phyloP scores from a whole-genome alignment of 1,140 invertebrate genomes.

The Diachasmimorpha longicaudata region DNA sequence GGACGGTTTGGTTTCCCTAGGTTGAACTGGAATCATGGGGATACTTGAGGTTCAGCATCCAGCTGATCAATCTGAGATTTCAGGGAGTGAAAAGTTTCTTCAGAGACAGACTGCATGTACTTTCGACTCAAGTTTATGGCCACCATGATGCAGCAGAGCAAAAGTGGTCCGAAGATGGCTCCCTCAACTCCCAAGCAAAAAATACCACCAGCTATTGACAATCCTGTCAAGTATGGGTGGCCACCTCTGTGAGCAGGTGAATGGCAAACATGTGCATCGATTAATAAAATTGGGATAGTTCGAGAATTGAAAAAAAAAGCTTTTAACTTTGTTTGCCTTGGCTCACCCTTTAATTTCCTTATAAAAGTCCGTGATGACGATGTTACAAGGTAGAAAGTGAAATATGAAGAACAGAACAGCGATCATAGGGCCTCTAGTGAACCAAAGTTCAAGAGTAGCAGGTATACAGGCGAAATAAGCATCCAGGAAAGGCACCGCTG shows the following conservation, averaged over 20 bases:
- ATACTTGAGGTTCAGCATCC: constrained; percentile 19
- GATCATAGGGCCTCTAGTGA: constrained; percentile 77
- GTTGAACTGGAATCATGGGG: background rate
- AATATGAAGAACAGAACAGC: constrained; percentile 80
- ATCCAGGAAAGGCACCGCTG: constrained; percentile 92
- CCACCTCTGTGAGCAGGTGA: constrained; percentile 71
- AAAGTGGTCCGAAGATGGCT: constrained; percentile 92
- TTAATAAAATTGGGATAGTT: constrained; percentile 27
- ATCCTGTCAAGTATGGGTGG: constrained; percentile 97
- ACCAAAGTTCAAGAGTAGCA: constrained; percentile 92
- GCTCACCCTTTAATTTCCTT: constrained; percentile 95
- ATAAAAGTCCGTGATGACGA: constrained; percentile 94
- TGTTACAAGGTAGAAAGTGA: constrained; percentile 88
- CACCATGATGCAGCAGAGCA: constrained; percentile 87
- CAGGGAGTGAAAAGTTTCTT: constrained; percentile 53
- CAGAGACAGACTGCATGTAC: constrained; percentile 63
- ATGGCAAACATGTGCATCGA: background rate
- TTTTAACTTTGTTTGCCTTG: background rate
- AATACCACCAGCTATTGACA: constrained; percentile 97
- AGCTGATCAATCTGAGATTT: constrained; percentile 50
- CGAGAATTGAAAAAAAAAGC: background rate
- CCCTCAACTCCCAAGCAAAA: constrained; percentile 97
- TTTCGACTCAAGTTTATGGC: constrained; percentile 74
- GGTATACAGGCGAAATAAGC: constrained; percentile 94
- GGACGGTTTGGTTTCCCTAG: background rate